These are phyloP conservation scores for Acronicta alni DNA, from an alignment of 2,888 invertebrate genomes.

Conservation along the genomic window DNA sequence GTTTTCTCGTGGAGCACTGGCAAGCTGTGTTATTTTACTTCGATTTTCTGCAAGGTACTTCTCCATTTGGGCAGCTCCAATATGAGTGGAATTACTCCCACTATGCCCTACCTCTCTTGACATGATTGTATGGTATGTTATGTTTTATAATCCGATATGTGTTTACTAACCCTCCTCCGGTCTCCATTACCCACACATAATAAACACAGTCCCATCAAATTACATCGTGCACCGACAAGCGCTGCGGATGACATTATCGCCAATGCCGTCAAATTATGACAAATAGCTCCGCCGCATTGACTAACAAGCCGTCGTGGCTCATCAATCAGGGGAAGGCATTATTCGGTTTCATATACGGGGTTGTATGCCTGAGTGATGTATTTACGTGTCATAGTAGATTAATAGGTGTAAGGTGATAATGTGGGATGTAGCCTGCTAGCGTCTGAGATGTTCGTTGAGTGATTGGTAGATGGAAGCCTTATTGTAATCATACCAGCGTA, in stretches of 20 bases:
- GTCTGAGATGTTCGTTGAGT: neutral
- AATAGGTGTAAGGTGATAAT: constrained; percentile 22
- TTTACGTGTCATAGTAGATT: constrained; percentile 11
- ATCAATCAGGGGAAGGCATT: constrained; percentile 63
- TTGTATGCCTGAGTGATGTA: constrained; percentile 23
- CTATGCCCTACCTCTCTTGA: too few species aligned
- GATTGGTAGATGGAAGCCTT: neutral
- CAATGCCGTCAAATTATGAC: constrained; percentile 78
- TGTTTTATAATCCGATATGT: too few species aligned
- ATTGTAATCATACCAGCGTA: too few species aligned
- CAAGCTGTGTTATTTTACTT: too few species aligned
- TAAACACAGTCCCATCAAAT: constrained; percentile 42
- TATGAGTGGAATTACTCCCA: too few species aligned
- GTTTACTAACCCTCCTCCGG: neutral
- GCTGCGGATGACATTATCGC: constrained; percentile 62
- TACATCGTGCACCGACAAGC: constrained; percentile 33
- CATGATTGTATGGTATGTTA: too few species aligned
- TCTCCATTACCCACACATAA: neutral
- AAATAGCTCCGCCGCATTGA: constrained; percentile 62
- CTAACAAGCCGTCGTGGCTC: constrained; percentile 53
- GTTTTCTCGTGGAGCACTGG: too few species aligned
- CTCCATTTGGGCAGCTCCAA: too few species aligned
- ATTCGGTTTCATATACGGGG: constrained; percentile 55
- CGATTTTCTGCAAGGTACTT: too few species aligned
- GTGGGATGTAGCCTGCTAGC: neutral